Percentiles rank a stretch among this genome's conserved stretches.
Conservation (phyloP, 2,797 vertebrate species). For the Melanogrammus aeglefinus region DNA sequence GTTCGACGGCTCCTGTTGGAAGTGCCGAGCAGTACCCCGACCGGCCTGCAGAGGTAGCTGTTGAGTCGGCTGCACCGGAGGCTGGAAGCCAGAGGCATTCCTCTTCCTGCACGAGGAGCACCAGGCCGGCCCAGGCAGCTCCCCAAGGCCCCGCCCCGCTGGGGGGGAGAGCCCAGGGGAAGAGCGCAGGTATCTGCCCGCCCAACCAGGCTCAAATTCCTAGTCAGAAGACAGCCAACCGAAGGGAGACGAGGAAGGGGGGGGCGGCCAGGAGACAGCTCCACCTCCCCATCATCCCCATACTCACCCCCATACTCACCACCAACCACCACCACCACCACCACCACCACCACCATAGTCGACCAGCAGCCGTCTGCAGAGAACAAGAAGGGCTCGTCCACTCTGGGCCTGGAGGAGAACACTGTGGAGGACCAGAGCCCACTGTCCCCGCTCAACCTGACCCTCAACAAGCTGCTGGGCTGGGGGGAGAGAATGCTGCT, state of each 20-base stretch:
- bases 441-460: slow-evolving; percentile 62
- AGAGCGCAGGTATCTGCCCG: slow-evolving; percentile 3
- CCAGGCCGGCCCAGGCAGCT: slow-evolving; percentile 12
- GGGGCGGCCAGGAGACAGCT: not conserved
- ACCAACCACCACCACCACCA: no score
- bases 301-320: no score
- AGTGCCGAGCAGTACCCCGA: slow-evolving; percentile 17
- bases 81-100: slow-evolving; percentile 15
- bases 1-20: not conserved
- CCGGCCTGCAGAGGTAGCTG: not conserved
- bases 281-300: slow-evolving; percentile 1
- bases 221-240: slow-evolving; percentile 9
- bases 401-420: slow-evolving; percentile 42
- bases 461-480: slow-evolving; percentile 70
- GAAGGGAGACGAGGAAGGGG: slow-evolving; percentile 16
- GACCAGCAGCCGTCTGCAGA: slow-evolving; percentile 30
- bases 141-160: slow-evolving; percentile 19
- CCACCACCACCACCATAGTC: not conserved
- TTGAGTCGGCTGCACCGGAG: not conserved
- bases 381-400: slow-evolving; percentile 24
- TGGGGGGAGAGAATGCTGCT: slow-evolving; percentile 76
- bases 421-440: slow-evolving; percentile 46
- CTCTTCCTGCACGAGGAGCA: slow-evolving; percentile 18
- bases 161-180: slow-evolving; percentile 14
- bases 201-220: slow-evolving; percentile 12